Evolutionary conservation across 2,113 vertebrate genomes (phyloP).

Genomic region (Hoplias malabaricus): DNA sequence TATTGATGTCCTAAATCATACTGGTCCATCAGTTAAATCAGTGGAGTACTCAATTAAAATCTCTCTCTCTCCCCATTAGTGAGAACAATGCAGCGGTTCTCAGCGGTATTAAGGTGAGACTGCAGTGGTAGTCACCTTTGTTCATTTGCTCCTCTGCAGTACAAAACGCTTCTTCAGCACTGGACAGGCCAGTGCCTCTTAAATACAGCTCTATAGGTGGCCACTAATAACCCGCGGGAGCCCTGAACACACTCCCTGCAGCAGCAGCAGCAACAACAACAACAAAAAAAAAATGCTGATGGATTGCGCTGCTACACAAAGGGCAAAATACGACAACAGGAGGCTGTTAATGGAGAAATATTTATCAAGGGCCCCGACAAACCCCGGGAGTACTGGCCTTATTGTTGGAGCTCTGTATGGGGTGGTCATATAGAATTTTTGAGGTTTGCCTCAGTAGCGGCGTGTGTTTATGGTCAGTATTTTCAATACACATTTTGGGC

Average conservation of each 20-base stretch:
- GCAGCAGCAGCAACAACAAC: no score
- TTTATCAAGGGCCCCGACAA: constrained; percentile 63
- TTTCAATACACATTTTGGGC: no score
- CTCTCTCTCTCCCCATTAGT: not conserved
- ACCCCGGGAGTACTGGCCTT: constrained; percentile 61
- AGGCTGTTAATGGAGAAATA: constrained; percentile 76
- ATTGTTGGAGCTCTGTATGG: constrained; percentile 37
- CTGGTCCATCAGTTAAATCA: no score
- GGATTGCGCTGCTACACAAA: constrained; percentile 72
- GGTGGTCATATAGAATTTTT: not conserved
- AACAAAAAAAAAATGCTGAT: constrained; percentile 53
- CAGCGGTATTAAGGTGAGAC: constrained; percentile 55
- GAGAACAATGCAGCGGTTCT: not conserved
- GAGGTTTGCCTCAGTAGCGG: not conserved
- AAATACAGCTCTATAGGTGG: constrained; percentile 63
- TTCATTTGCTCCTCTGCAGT: constrained; percentile 71
- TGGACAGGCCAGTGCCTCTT: constrained; percentile 58
- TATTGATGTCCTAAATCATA: no score
- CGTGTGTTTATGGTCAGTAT: not conserved
- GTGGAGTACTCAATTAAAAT: no score
- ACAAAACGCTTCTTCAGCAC: constrained; percentile 53
- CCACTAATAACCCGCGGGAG: constrained; percentile 73
- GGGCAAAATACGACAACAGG: constrained; percentile 70
- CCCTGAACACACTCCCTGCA: constrained; percentile 58
- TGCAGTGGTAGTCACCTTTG: constrained; percentile 71